Percentiles rank a stretch among this genome's conserved stretches.
phyloP scores from a whole-genome alignment of 2,113 vertebrate genomes.

The Desmodus rotundus region DNA sequence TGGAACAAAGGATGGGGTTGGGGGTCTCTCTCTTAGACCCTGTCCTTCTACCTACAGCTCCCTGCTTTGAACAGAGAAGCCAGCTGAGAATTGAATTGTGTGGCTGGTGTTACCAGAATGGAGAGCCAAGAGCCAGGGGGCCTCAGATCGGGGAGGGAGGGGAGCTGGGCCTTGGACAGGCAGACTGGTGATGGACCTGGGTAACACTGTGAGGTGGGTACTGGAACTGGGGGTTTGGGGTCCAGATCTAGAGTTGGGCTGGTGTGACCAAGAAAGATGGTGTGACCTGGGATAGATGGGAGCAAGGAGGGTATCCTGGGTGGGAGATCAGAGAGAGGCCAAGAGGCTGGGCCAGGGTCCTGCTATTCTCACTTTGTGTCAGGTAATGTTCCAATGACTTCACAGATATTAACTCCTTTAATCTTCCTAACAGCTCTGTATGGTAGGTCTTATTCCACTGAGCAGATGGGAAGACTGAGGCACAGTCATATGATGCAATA shows the following conservation, averaged over 20 bases:
- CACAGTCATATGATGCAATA: neutral
- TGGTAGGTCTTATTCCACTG: neutral
- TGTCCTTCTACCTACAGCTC: neutral
- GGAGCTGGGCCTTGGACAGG: neutral
- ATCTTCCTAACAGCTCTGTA: neutral
- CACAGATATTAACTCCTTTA: neutral
- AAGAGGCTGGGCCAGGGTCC: neutral
- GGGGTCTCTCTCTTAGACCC: neutral
- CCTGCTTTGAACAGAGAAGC: neutral
- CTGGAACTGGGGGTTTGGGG: neutral
- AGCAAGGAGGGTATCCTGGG: neutral
- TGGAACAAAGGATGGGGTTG: neutral
- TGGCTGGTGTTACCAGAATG: neutral
- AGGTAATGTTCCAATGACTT: neutral
- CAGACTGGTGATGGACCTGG: neutral
- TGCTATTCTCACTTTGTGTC: neutral
- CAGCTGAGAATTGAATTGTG: neutral
- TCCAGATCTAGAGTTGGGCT: neutral
- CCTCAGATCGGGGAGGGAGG: neutral
- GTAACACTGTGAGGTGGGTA: neutral
- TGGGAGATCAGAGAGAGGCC: neutral
- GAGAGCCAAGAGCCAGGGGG: neutral
- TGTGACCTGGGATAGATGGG: neutral
- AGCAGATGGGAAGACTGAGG: neutral
- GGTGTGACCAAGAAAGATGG: neutral